A percentile compares a stretch with the other conserved stretches of the same genome.
phyloP scores from a whole-genome alignment of 2,888 invertebrate genomes.

The Chesias legatella region DNA sequence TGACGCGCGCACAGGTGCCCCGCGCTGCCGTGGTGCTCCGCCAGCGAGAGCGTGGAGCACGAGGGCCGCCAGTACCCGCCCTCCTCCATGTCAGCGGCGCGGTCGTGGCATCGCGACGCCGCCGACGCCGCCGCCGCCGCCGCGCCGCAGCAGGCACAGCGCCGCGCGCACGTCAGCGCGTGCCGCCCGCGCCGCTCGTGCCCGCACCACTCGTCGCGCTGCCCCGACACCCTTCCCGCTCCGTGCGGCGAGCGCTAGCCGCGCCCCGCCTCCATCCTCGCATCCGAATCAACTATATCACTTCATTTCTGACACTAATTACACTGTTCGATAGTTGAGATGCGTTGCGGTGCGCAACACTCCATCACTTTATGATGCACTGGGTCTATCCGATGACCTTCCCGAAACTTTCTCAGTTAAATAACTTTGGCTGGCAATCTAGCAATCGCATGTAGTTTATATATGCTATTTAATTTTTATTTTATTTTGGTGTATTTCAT shows the following conservation, averaged over 20 bases:
- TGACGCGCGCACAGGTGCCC: conserved; percentile 71
- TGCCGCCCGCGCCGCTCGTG: conserved; percentile 74
- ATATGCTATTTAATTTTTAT: too few relatives aligned
- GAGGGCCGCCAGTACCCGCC: conserved; percentile 76
- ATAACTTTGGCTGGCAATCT: too few relatives aligned
- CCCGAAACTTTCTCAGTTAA: conserved; percentile 19
- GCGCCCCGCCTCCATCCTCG: conserved; percentile 55
- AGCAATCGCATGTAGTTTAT: too few relatives aligned
- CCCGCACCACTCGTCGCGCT: conserved; percentile 78
- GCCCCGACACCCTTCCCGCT: conserved; percentile 77
- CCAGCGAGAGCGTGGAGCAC: conserved; percentile 75
- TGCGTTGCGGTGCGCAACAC: too few relatives aligned
- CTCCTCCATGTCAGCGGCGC: conserved; percentile 73
- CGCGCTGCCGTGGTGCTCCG: conserved; percentile 73
- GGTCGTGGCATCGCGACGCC: conserved; percentile 68
- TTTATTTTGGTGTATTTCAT: too few relatives aligned
- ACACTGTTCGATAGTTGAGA: conserved; percentile 15
- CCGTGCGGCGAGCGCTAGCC: conserved; percentile 52
- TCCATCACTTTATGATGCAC: too few relatives aligned
- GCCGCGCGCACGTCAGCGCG: conserved; percentile 77
- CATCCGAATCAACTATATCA: conserved; percentile 47
- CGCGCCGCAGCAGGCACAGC: conserved; percentile 78
- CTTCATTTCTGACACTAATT: conserved; percentile 14
- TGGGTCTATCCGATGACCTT: conserved; percentile 24
- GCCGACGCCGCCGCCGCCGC: conserved; percentile 78